These are phyloP conservation scores for Mico argentatus DNA, from an alignment of 2,797 vertebrate species.

Conservation along the genomic window DNA sequence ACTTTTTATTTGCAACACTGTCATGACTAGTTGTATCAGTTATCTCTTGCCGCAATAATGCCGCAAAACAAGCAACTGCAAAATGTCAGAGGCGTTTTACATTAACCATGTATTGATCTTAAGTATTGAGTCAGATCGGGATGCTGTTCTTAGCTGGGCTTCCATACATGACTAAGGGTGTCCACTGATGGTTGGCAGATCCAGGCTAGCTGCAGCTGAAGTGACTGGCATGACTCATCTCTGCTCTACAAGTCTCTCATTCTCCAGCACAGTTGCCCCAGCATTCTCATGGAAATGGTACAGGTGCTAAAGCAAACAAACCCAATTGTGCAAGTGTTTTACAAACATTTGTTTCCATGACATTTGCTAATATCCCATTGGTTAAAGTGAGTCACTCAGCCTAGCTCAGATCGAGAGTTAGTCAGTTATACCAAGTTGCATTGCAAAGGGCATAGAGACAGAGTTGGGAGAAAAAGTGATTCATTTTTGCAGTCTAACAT, in stretches of 20 bases:
- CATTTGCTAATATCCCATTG: constrained; percentile 52
- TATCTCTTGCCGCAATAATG: not conserved
- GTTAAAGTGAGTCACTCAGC: constrained; percentile 51
- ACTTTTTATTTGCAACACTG: not conserved
- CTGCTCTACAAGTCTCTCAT: not conserved
- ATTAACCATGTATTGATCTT: not conserved
- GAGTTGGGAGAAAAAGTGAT: not conserved
- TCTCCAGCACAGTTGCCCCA: not conserved
- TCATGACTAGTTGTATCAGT: not conserved
- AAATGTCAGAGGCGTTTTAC: not conserved
- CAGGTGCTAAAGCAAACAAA: constrained; percentile 45
- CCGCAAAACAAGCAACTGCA: not conserved
- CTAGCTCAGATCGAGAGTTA: not conserved
- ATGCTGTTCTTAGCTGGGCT: not conserved
- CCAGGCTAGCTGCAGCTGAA: not conserved
- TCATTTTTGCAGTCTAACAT: not conserved
- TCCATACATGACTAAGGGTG: not conserved
- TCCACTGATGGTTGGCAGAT: not conserved
- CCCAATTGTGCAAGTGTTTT: not conserved
- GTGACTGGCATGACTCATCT: not conserved
- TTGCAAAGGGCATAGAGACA: not conserved
- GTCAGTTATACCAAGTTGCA: not conserved
- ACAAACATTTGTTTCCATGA: constrained; percentile 21
- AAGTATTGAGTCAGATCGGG: not conserved
- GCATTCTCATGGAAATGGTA: constrained; percentile 31